phyloP scores from a whole-genome alignment of 2,113 vertebrate species.

The Ancistrus triradiatus region DNA sequence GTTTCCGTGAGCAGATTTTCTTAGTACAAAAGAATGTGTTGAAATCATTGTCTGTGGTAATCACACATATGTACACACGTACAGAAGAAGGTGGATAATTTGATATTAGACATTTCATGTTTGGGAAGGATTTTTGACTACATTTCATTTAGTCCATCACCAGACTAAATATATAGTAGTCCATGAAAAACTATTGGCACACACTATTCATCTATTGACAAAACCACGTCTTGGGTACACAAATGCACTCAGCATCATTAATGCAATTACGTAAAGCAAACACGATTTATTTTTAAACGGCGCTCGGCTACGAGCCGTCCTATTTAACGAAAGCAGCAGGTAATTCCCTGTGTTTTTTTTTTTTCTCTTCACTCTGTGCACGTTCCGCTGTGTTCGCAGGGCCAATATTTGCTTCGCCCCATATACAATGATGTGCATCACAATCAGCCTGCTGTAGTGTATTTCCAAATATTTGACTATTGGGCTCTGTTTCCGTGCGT shows the following conservation, averaged over 20 bases:
- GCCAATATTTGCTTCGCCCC: constrained; percentile 29
- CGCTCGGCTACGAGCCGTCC: neutral
- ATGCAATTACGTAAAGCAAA: constrained; percentile 37
- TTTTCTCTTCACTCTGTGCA: constrained; percentile 15
- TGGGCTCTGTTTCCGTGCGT: constrained; percentile 11
- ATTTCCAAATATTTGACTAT: constrained; percentile 40
- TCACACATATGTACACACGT: too few species aligned
- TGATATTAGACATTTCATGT: too few species aligned
- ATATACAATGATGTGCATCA: constrained; percentile 26
- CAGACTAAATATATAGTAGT: neutral
- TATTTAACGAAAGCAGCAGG: constrained; percentile 8
- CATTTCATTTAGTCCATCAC: too few species aligned
- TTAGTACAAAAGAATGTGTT: too few species aligned
- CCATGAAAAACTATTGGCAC: too few species aligned
- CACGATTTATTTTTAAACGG: constrained; percentile 19
- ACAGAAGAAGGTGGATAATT: neutral
- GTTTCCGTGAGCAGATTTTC: too few species aligned
- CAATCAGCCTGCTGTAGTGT: constrained; percentile 28
- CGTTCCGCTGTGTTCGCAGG: constrained; percentile 10
- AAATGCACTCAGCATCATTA: constrained; percentile 26
- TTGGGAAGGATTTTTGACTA: too few species aligned
- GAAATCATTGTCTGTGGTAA: too few species aligned
- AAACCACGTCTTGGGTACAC: neutral
- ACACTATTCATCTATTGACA: constrained; percentile 27
- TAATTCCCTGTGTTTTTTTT: constrained; percentile 34